Conservation (phyloP, 2,888 invertebrate species). For the Xestia c-nigrum region DNA sequence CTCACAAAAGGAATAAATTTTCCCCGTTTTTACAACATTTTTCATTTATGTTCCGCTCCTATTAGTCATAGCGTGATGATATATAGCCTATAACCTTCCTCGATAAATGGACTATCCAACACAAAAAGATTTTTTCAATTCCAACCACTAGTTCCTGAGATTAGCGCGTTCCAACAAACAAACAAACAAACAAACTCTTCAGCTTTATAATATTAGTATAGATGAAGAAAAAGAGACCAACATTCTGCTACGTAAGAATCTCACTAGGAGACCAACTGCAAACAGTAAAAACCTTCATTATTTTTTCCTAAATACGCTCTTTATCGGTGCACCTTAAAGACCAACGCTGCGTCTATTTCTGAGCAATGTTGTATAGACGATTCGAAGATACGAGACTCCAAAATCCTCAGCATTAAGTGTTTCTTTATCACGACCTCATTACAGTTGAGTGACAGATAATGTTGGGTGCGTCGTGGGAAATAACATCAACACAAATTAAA, state of each 20-base stretch:
- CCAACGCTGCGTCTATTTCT: constrained; percentile 57
- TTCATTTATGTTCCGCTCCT: too few species aligned
- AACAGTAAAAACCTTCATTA: background rate
- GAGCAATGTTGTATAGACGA: constrained; percentile 22
- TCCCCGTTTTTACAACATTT: too few species aligned
- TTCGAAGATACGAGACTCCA: constrained; percentile 20
- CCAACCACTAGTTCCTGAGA: too few species aligned
- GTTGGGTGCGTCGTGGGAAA: constrained; percentile 51
- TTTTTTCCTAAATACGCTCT: constrained; percentile 21
- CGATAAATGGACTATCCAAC: too few species aligned
- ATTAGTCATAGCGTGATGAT: too few species aligned
- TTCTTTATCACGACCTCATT: constrained; percentile 59
- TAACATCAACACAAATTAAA: constrained; percentile 47
- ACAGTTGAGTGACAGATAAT: constrained; percentile 61
- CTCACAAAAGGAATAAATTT: too few species aligned
- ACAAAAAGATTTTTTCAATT: too few species aligned
- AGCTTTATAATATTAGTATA: background rate
- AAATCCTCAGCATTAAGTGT: constrained; percentile 46
- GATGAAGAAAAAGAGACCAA: background rate
- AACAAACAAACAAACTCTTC: too few species aligned
- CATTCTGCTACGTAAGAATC: background rate
- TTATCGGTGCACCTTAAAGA: constrained; percentile 29
- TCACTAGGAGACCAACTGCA: background rate
- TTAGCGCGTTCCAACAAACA: too few species aligned
- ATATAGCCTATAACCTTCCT: too few species aligned